Percentiles rank a stretch among this genome's conserved stretches.
These are phyloP conservation scores for Ectropis grisescens DNA, from an alignment of 1,140 invertebrate genomes.

Conservation along the genomic window DNA sequence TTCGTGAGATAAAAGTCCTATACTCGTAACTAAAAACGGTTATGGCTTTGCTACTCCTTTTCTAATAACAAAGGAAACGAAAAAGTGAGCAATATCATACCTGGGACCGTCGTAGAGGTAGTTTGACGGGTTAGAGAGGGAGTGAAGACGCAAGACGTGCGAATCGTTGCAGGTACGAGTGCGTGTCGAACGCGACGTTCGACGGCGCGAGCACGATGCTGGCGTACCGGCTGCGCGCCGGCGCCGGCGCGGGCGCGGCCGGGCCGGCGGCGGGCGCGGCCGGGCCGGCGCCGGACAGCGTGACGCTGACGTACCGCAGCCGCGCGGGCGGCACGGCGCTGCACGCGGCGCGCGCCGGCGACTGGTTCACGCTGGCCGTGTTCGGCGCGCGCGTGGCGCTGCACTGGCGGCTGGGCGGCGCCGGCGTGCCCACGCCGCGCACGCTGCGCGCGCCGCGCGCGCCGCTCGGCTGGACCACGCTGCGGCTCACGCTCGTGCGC, in stretches of 20 bases:
- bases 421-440: constrained; percentile 48
- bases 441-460: constrained; percentile 69
- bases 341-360: constrained; percentile 50
- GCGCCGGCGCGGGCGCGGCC: constrained; percentile 14
- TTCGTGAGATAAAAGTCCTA: no score
- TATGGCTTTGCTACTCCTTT: no score
- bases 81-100: no score
- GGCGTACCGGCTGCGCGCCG: constrained; percentile 64
- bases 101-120: no score
- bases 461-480: constrained; percentile 77
- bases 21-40: no score
- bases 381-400: constrained; percentile 78
- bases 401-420: constrained; percentile 73
- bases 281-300: constrained; percentile 77
- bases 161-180: constrained; percentile 77
- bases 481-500: constrained; percentile 59
- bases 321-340: constrained; percentile 81
- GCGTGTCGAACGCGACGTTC: constrained; percentile 90
- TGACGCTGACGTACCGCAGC: constrained; percentile 74
- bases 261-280: constrained; percentile 27
- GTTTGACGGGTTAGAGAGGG: no score
- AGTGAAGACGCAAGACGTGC: no score
- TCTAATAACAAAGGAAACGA: no score
- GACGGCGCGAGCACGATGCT: constrained; percentile 77
- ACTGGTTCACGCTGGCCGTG: constrained; percentile 79